phyloP scores from a whole-genome alignment of 2,888 invertebrate genomes.

The Tipula lateralis region DNA sequence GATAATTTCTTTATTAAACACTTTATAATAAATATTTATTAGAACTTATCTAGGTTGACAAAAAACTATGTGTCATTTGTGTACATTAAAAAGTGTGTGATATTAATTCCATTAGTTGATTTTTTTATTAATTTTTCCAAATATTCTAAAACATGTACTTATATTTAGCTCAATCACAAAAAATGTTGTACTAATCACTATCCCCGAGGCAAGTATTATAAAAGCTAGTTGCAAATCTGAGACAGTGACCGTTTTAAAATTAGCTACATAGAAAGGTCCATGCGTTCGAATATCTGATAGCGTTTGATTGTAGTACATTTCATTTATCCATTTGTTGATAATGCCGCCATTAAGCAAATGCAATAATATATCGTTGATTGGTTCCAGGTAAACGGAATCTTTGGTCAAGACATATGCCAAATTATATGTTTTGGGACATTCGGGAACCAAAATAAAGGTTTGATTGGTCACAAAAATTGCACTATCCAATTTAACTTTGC shows the following conservation, averaged over 20 bases:
- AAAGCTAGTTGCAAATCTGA: slow-evolving; percentile 46
- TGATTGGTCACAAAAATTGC: slow-evolving; percentile 42
- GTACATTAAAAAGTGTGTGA: no score
- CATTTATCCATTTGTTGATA: slow-evolving; percentile 44
- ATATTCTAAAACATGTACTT: neutral
- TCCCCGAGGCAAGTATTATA: slow-evolving; percentile 39
- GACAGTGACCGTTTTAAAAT: slow-evolving; percentile 44
- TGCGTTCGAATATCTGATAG: slow-evolving; percentile 37
- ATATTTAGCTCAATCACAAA: neutral
- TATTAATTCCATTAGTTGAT: no score
- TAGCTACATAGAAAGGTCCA: slow-evolving; percentile 37
- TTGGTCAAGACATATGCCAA: slow-evolving; percentile 44
- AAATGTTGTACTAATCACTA: neutral
- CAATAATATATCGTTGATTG: slow-evolving; percentile 42
- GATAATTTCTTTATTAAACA: no score
- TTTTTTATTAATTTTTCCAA: neutral
- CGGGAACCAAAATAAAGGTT: slow-evolving; percentile 43
- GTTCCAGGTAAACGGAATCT: slow-evolving; percentile 42
- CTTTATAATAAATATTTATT: no score
- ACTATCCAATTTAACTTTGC: slow-evolving; percentile 41
- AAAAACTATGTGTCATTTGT: no score
- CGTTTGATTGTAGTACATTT: slow-evolving; percentile 41
- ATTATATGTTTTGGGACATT: slow-evolving; percentile 48
- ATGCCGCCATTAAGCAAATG: slow-evolving; percentile 43
- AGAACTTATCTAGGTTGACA: no score